A percentile compares a stretch with the other conserved stretches of the same genome.
Conservation (phyloP, 2,797 vertebrate genomes). For the Clarias platycephalus region DNA sequence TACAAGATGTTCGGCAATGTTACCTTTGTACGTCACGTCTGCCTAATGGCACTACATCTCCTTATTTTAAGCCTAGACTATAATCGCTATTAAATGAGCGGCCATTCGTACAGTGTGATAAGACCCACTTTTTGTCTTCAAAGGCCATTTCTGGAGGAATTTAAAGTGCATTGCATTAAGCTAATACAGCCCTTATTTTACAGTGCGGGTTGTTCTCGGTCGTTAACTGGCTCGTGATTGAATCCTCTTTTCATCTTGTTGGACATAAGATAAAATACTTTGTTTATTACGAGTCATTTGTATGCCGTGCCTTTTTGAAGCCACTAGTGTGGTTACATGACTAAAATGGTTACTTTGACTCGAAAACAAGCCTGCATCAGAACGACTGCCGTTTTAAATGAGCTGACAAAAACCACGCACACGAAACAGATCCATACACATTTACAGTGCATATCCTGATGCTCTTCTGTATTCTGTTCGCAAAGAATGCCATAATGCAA, state of each 20-base stretch:
- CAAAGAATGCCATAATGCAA: background rate
- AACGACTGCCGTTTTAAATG: conserved; percentile 1
- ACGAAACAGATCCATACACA: conserved; percentile 4
- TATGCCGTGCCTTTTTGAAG: conserved; percentile 50
- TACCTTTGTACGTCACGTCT: background rate
- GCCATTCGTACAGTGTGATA: conserved; percentile 4
- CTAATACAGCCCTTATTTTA: conserved; percentile 48
- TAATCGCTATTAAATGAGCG: conserved; percentile 37
- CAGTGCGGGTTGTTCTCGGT: conserved; percentile 36
- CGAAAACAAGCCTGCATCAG: conserved; percentile 32
- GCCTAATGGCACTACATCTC: background rate
- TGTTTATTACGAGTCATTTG: conserved; percentile 51
- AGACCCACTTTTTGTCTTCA: conserved; percentile 32
- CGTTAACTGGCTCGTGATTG: conserved; percentile 43
- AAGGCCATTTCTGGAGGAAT: conserved; percentile 41
- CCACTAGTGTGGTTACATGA: conserved; percentile 19
- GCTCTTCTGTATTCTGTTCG: background rate
- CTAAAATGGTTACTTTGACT: conserved; percentile 35
- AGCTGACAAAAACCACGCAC: background rate
- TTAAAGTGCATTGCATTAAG: conserved; percentile 50
- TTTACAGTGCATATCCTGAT: background rate
- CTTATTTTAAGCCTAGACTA: conserved; percentile 16
- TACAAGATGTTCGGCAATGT: conserved; percentile 7
- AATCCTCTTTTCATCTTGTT: conserved; percentile 51
- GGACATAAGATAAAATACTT: conserved; percentile 49